Percentiles rank a stretch among this genome's conserved stretches.
These are phyloP conservation scores for Anhinga rufa DNA, from an alignment of 2,113 vertebrate species.

Conservation along the genomic window DNA sequence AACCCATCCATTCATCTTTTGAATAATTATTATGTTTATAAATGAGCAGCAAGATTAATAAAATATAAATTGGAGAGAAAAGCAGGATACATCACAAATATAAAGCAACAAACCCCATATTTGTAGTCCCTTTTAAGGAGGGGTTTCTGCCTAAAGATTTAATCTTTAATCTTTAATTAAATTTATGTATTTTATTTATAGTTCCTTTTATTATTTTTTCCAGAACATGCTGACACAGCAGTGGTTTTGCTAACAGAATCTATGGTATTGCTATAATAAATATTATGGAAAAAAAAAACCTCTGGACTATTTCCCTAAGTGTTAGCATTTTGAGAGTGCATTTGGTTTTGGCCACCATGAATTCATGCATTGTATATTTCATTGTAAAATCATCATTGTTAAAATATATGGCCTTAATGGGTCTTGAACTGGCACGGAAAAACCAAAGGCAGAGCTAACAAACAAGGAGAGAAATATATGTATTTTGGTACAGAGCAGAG, in stretches of 20 bases:
- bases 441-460: background rate
- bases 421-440: background rate
- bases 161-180: conserved; percentile 60
- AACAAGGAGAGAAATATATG: background rate
- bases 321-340: conserved; percentile 28
- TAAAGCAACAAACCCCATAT: background rate
- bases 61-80: background rate
- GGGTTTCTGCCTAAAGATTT: background rate
- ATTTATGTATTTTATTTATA: conserved; percentile 57
- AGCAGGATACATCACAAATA: conserved; percentile 13
- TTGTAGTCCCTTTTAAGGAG: conserved; percentile 14
- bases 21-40: conserved; percentile 36
- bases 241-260: conserved; percentile 27
- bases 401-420: conserved; percentile 42
- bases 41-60: conserved; percentile 8
- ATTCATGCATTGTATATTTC: conserved; percentile 23
- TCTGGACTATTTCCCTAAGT: conserved; percentile 22
- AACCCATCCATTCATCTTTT: background rate
- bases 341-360: conserved; percentile 37
- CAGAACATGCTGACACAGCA: conserved; percentile 25
- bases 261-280: conserved; percentile 57
- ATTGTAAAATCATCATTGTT: conserved; percentile 33
- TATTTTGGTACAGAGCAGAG: background rate
- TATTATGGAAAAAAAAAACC: conserved; percentile 16
- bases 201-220: conserved; percentile 44